Base-by-base conservation (phyloP, 2,888 invertebrate genomes). In the Cryptocephalus moraei region DNA sequence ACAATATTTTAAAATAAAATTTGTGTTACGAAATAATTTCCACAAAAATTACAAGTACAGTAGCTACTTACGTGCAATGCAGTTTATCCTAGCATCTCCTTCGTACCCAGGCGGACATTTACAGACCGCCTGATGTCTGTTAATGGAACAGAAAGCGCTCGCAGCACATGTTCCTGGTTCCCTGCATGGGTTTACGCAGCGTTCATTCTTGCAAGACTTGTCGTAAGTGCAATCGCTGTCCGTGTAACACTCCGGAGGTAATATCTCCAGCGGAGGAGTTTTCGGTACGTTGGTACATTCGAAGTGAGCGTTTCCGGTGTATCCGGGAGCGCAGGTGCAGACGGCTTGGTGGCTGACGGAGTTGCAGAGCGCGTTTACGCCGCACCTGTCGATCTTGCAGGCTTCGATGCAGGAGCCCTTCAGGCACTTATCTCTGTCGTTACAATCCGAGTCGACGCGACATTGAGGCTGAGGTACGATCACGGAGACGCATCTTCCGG, bases 131-230 rank as follows among this genome's bases (percentile, higher is more conserved):
- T 77, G 74, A 60, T 91, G 88, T 52, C 82, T 75, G 59, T 86
- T 79, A 4, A 84, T 84, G 52, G 88, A 83, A 62, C 92, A 93
- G 61, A 89, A 79, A n/a, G 91, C 85, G 43, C 85, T 84, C 40
- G 74, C 68, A 38, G 86, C 88, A 66, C 93, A 93, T 11, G 84
- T 79, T 55, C 83, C 79, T 12, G 71, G 71, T 10, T 73, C 68
- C 1, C 75, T 64, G 60, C 91, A 92, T 4, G 91, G 91, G 69
- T 88, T 89, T 0, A 82, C 73, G 61, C 91, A 92, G 31, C 74
- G 71, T 54, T 85, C 83, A 59, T 89, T 86, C 44, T 80, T 74
- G 62, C 93, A 93, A 9, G 80, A 79, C 57, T 80, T 79, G 59
- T 91, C 86, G 11, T 72, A 69, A 6, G 81, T 73, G 63, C 92